phyloP scores from a whole-genome alignment of 2,888 invertebrate species.

The Drosophila kokeensis region DNA sequence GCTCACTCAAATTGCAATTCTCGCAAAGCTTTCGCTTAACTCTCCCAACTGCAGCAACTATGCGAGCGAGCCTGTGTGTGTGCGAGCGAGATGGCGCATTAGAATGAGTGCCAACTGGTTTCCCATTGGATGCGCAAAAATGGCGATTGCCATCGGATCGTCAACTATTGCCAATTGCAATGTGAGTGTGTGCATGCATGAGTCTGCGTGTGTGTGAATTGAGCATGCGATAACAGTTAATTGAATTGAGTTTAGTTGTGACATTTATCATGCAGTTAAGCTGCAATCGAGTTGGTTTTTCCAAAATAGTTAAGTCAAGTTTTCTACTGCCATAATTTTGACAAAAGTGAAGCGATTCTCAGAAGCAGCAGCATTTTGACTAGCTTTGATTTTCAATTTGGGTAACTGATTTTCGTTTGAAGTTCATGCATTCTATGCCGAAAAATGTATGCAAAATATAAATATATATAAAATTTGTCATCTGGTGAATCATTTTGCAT shows the following conservation, averaged over 20 bases:
- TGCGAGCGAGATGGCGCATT: conserved; percentile 24
- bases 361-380: background rate
- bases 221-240: conserved; percentile 3
- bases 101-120: conserved; percentile 35
- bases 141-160: conserved; percentile 58
- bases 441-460: background rate
- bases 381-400: too few relatives aligned
- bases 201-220: background rate
- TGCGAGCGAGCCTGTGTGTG: conserved; percentile 14
- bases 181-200: too few relatives aligned
- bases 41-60: conserved; percentile 32
- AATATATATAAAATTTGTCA: background rate
- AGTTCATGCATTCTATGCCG: background rate
- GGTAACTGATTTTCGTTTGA: background rate
- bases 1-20: conserved; percentile 32
- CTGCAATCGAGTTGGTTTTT: background rate
- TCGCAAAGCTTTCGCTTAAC: conserved; percentile 28
- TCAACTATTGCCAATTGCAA: conserved; percentile 6
- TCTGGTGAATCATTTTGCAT: background rate
- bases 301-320: background rate
- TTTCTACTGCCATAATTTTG: background rate
- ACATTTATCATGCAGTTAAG: background rate
- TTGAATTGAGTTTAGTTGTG: background rate
- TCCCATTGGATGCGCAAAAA: conserved; percentile 71
- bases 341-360: background rate